Evolutionary conservation across 2,113 vertebrate species (phyloP), one percentile per base, ranked within the genome.

Genomic region (Glaucidium brasilianum): DNA sequence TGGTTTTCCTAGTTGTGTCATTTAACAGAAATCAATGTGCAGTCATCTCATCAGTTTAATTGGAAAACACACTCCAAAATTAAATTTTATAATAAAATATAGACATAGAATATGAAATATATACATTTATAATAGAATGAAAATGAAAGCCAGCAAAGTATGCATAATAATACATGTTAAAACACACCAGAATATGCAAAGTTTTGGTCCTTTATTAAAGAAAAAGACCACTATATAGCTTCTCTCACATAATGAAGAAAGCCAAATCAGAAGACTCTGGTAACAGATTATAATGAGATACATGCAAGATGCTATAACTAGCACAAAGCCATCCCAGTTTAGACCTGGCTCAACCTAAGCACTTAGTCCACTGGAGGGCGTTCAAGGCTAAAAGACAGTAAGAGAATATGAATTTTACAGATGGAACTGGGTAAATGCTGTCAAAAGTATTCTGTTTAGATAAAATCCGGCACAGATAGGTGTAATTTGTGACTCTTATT

Each of bases 301-400:
- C n/a, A 49, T 4, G 7, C 66, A 83, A 69, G 11, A 25, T 5
- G 14, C 69, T 23, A 11, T 0, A 39, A 39, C 2, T n/a, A 75
- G 30, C 69, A 87, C 71, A 52, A 80, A 89, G 20, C 22, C 30
- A 37, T 8, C 30, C 52, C 30, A 25, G 3, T 17, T 74, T 12
- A 47, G 81, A 29, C 16, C 47, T 11, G 27, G 84, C 82, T 73
- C 39, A 85, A 59, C 9, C 30, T 35, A 39, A 85, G 49, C 49
- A 10, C 29, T 89, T 16, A 29, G 6, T 79, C 97, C 97, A 96
- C 96, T 85, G 75, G 97, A 95, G 96, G 97, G 97, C 97, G 94
- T 62, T 85, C 81, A 27, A 96, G 58, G 81, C 81, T 80, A 32
- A 73, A 62, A 85, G 20, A 91, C 49, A 43, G 27, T 2, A 15